phyloP scores from a whole-genome alignment of 1,140 invertebrate species.

The Pachyrhynchus sulphureomaculatus region DNA sequence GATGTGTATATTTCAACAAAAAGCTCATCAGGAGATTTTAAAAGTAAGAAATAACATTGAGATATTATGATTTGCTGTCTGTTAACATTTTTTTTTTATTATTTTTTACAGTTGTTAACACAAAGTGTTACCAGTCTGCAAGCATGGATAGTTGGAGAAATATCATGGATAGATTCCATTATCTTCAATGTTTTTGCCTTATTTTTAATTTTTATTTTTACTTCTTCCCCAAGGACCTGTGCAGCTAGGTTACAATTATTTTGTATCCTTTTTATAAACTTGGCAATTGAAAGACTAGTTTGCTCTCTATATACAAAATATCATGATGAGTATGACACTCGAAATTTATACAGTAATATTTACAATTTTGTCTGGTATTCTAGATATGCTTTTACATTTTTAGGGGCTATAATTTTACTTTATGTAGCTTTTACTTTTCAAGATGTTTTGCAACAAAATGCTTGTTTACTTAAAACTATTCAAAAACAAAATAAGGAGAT shows the following conservation, averaged over 20 bases:
- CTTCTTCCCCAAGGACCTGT: constrained; percentile 38
- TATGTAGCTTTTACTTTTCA: constrained; percentile 31
- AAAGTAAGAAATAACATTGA: constrained; percentile 26
- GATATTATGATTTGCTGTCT: no score
- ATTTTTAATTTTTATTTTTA: constrained; percentile 42
- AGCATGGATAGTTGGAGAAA: constrained; percentile 49
- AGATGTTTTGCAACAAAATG: constrained; percentile 33
- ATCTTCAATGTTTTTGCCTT: constrained; percentile 43
- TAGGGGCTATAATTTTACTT: constrained; percentile 32
- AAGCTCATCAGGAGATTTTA: constrained; percentile 43
- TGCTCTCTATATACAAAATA: constrained; percentile 32
- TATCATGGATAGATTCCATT: constrained; percentile 49
- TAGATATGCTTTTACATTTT: constrained; percentile 39
- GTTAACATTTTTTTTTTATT: no score
- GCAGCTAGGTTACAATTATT: constrained; percentile 41
- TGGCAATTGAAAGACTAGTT: constrained; percentile 43
- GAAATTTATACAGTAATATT: constrained; percentile 34
- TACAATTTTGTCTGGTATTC: constrained; percentile 40
- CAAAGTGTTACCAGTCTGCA: constrained; percentile 42
- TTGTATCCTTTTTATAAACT: constrained; percentile 37
- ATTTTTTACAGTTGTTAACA: constrained; percentile 30
- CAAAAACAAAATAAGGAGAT: constrained; percentile 36
- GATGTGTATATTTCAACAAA: constrained; percentile 40
- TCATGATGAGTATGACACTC: constrained; percentile 16
- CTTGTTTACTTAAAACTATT: constrained; percentile 32